Evolutionary conservation across 2,113 vertebrate species (phyloP), one percentile per base, ranked within the genome.

Genomic region (Trogon surrucura): DNA sequence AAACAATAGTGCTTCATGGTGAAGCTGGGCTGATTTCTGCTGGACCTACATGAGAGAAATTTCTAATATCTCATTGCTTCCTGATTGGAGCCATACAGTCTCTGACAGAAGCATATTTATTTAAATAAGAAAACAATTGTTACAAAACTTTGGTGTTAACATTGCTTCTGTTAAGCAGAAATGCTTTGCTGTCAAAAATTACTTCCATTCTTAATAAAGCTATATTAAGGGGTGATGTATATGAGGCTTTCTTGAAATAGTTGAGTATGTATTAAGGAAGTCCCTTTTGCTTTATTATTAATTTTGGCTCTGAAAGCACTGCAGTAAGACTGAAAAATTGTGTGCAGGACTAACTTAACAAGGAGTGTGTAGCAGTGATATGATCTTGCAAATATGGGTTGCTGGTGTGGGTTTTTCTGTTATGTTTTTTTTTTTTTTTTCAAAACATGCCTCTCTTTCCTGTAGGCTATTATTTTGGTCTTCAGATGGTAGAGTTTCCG

Each of bases 391-490:
- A 72, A 38, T 20, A 1, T 36, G 14, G 12, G 4, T 4, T 48
- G 13, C 47, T 44, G 32, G 44, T 50, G 48, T 14, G 22, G 5
- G 22, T 65, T n/a, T 26, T 58, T 73, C n/a, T 16, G 4, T 6
- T 10, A 41, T 11, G 41, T 11, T 36, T 9, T 30, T 9, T 26
- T 9, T 17, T 17, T 27, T 51, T 70, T 25, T 20, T 22, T 17
- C 32, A 41, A 48, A 79, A 29, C 18, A 17, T 20, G 1, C 7
- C 5, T 88, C 10, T 91, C 74, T 93, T 89, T 10, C 67, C 65
- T 96, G 62, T 97, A 99, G 99, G 96, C 95, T 98, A 73, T 80
- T 99, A 56, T 99, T 99, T 96, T 99, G 99, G 98, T 96, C 99
- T 74, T 99, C 98, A 44, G 98, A 98, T 22, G 97, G 97, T 21